These are phyloP conservation scores for Danio aesculapii DNA, from an alignment of 2,797 vertebrate genomes.

Conservation along the genomic window DNA sequence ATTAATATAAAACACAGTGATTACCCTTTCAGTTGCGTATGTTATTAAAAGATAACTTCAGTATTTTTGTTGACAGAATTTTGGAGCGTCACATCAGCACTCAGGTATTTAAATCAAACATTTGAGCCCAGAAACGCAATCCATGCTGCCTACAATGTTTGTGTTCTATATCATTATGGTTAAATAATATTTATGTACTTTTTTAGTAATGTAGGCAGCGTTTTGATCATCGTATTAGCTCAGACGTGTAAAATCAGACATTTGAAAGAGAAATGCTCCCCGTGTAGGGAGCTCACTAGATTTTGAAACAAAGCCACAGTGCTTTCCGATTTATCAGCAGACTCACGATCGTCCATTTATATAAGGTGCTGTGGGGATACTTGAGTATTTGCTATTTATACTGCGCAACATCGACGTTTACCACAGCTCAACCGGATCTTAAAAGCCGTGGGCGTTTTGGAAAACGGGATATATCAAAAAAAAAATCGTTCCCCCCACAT, in stretches of 20 bases:
- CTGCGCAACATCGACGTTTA: neutral
- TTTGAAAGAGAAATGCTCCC: neutral
- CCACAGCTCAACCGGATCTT: slow-evolving; percentile 12
- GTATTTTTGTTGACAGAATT: neutral
- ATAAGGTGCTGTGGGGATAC: neutral
- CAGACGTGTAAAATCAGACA: neutral
- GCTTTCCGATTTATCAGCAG: slow-evolving; percentile 1
- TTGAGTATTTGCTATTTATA: neutral
- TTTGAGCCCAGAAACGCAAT: neutral
- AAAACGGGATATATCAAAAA: slow-evolving; percentile 17
- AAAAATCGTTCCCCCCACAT: slow-evolving; percentile 26
- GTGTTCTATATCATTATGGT: no score
- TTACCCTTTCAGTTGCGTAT: neutral
- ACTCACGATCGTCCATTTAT: slow-evolving; percentile 1
- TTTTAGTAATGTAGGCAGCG: neutral
- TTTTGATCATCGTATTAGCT: neutral
- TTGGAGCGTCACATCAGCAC: neutral
- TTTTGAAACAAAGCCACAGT: neutral
- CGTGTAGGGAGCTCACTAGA: neutral
- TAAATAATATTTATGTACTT: neutral
- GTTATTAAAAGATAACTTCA: no score
- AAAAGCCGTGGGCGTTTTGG: slow-evolving; percentile 32
- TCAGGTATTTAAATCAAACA: neutral
- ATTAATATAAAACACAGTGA: neutral
- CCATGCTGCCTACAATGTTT: neutral